Evolutionary conservation across 2,797 vertebrate species (phyloP), one percentile per base, ranked within the genome.

Genomic region (Pogoniulus pusillus): DNA sequence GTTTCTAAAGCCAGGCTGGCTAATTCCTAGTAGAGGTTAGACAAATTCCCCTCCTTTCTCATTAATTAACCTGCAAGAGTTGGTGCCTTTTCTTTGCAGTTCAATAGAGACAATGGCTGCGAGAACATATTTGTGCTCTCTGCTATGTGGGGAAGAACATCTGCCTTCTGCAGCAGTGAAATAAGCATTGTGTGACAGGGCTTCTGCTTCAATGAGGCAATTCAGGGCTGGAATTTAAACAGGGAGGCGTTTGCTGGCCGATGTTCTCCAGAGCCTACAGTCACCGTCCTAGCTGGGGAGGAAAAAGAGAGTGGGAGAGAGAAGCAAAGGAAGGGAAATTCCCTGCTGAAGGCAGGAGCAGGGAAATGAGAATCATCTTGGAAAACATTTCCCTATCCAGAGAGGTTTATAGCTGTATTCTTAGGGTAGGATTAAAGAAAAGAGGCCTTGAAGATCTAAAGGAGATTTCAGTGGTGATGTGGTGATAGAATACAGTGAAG

Each of bases 61-160:
- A 15, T 80, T 93, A 95, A 91, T 93, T 87, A 93, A 90, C 88
- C 90, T 92, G 82, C 69, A 93, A 86, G 82, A 49, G 85, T 90
- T 90, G 78, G 59, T 86, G 84, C 75, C 83, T 89, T 90, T 90
- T 91, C 83, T 79, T 80, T 90, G 87, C 75, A 78, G 86, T 78
- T 95, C 78, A 85, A 0, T 71, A 65, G 83, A 77, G 82, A 78
- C 76, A 64, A 51, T 63, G 84, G 55, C 90, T 94, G 78, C 70
- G n/a, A 39, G 94, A 88, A 58, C 10, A 11, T 37, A 57, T 75
- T 66, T 94, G 49, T 85, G 82, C 65, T 91, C 59, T 85, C 43
- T 82, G 32, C 23, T 62, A 63, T 1, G 63, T 34, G 37, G 53
- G 29, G 75, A 80, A 43, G 86, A 94, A 63, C 84, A 90, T 90